Evolutionary conservation across 2,797 vertebrate species (phyloP).

Genomic region (Sebastiscus albofasciatus): DNA sequence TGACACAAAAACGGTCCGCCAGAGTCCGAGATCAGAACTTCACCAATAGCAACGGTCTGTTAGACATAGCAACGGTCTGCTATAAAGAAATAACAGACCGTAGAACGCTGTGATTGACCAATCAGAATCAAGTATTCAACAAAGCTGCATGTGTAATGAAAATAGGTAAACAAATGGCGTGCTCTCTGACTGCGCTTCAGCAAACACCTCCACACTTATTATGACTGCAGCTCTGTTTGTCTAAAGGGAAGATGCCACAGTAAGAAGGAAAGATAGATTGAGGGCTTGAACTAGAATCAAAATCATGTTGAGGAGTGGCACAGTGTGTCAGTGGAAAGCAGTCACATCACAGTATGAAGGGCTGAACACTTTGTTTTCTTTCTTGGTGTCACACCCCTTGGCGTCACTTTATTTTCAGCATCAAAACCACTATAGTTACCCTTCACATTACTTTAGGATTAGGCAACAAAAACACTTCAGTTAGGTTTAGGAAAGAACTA

Average conservation of each 20-base stretch:
- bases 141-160: not conserved
- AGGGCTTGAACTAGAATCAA: not conserved
- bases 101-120: no score
- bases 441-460: no score
- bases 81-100: no score
- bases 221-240: not conserved
- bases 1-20: no score
- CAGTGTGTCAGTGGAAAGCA: not conserved
- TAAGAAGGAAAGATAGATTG: not conserved
- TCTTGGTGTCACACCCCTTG: no score
- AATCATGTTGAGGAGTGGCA: not conserved
- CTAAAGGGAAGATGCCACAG: not conserved
- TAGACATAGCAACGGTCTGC: no score
- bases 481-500: no score
- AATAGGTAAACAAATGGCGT: not conserved
- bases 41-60: no score
- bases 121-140: not conserved
- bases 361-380: not conserved
- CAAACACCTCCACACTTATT: not conserved
- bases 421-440: no score
- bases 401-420: no score
- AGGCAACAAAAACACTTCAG: no score
- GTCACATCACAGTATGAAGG: not conserved
- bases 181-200: not conserved
- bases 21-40: no score